Conservation (phyloP, 2,888 invertebrate genomes). For the Macroteleia sp. region DNA sequence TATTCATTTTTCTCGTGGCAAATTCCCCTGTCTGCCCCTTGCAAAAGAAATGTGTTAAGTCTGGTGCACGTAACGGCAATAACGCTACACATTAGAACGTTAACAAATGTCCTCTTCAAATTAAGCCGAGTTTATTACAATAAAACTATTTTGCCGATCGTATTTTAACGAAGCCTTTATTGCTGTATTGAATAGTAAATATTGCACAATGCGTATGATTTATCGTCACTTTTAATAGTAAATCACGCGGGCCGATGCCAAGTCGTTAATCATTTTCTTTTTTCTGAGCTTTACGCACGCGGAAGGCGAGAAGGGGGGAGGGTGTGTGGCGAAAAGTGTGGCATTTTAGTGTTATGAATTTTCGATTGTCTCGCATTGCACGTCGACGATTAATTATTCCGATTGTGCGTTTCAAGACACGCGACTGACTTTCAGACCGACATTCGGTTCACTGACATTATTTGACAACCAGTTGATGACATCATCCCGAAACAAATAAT, state of each 20-base stretch:
- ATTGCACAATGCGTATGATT: slow-evolving; percentile 44
- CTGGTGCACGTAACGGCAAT: too few relatives aligned
- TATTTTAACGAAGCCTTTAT: slow-evolving; percentile 37
- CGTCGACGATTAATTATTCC: slow-evolving; percentile 42
- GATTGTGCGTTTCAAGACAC: slow-evolving; percentile 29
- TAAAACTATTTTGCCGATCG: slow-evolving; percentile 23
- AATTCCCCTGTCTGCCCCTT: not conserved
- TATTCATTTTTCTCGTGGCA: not conserved
- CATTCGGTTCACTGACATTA: slow-evolving; percentile 30
- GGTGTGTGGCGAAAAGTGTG: slow-evolving; percentile 26
- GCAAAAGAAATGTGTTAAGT: slow-evolving; percentile 3
- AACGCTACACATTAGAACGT: too few relatives aligned
- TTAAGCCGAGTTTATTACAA: slow-evolving; percentile 33
- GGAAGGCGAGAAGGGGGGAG: not conserved
- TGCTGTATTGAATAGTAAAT: slow-evolving; percentile 42
- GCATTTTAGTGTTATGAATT: slow-evolving; percentile 46
- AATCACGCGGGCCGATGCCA: slow-evolving; percentile 46
- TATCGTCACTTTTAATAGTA: slow-evolving; percentile 50
- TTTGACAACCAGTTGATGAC: slow-evolving; percentile 31
- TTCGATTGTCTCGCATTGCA: slow-evolving; percentile 45
- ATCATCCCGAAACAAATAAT: too few relatives aligned
- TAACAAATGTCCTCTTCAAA: slow-evolving; percentile 13
- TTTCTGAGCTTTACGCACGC: slow-evolving; percentile 7
- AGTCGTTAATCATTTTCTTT: slow-evolving; percentile 50
- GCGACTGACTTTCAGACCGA: slow-evolving; percentile 3